phyloP scores from a whole-genome alignment of 1,140 invertebrate genomes.

The Drosophila tsacasi region DNA sequence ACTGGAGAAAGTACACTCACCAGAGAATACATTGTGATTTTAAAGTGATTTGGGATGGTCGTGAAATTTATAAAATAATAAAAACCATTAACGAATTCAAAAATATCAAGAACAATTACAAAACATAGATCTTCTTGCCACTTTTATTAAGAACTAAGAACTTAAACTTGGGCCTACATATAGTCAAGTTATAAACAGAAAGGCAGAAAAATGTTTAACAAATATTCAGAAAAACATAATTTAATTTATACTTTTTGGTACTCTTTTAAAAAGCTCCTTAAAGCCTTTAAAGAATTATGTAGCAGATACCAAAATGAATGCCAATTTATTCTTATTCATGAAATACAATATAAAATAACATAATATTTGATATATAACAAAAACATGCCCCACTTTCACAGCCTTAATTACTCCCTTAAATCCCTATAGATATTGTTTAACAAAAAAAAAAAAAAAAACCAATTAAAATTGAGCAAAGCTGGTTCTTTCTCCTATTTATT shows the following conservation, averaged over 20 bases:
- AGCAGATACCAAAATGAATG: not conserved
- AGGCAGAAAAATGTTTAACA: too few species aligned
- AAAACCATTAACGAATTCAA: too few species aligned
- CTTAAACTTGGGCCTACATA: too few species aligned
- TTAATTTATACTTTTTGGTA: too few species aligned
- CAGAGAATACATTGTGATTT: not conserved
- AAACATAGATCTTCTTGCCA: too few species aligned
- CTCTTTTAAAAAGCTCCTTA: not conserved
- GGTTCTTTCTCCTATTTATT: not conserved
- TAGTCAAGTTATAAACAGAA: too few species aligned
- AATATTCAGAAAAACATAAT: too few species aligned
- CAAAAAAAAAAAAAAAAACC: slow-evolving; percentile 4
- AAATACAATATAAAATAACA: not conserved
- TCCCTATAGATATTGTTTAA: not conserved
- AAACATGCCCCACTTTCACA: not conserved
- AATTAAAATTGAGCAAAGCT: not conserved
- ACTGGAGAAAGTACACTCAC: not conserved
- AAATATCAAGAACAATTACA: too few species aligned
- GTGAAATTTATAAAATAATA: too few species aligned
- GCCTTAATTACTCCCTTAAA: not conserved
- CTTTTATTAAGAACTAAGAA: too few species aligned
- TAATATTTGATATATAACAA: not conserved
- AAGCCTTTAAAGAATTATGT: not conserved
- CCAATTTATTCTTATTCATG: not conserved
- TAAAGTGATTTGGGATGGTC: too few species aligned